Percentiles rank a stretch among this genome's conserved stretches.
Conservation (phyloP, 2,113 vertebrate genomes). For the Sinocyclocheilus anophthalmus region DNA sequence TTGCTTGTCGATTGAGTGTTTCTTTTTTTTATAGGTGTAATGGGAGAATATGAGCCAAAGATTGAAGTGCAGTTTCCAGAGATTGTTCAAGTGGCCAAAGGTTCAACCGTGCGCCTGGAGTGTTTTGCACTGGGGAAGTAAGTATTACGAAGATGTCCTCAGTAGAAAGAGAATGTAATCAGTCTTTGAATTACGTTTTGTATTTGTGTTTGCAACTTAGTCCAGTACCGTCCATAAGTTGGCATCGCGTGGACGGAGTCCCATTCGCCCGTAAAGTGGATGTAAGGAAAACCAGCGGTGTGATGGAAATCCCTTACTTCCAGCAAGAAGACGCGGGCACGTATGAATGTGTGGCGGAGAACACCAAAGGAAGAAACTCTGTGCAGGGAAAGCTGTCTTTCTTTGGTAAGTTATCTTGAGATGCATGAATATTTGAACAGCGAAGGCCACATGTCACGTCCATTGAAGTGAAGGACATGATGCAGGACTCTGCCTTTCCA, state of each 20-base stretch:
- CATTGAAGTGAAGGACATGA: slow-evolving; percentile 61
- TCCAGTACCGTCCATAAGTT: slow-evolving; percentile 89
- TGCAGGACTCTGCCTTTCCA: slow-evolving; percentile 45
- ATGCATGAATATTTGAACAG: slow-evolving; percentile 69
- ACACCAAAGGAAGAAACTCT: slow-evolving; percentile 88
- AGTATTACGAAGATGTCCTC: slow-evolving; percentile 64
- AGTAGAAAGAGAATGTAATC: background rate
- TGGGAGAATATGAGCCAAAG: slow-evolving; percentile 99
- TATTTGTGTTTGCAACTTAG: slow-evolving; percentile 66
- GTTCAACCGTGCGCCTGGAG: slow-evolving; percentile 90
- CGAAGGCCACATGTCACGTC: slow-evolving; percentile 63
- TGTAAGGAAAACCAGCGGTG: slow-evolving; percentile 84
- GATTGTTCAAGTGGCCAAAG: slow-evolving; percentile 86
- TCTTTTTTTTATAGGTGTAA: slow-evolving; percentile 82
- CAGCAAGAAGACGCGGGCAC: slow-evolving; percentile 91
- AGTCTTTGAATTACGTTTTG: background rate
- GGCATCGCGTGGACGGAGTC: slow-evolving; percentile 85
- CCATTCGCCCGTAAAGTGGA: slow-evolving; percentile 89
- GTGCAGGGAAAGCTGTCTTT: slow-evolving; percentile 92
- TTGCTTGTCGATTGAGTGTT: background rate
- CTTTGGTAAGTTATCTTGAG: slow-evolving; percentile 83
- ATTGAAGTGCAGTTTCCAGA: slow-evolving; percentile 99
- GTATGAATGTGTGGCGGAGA: slow-evolving; percentile 94
- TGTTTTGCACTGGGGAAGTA: slow-evolving; percentile 99
- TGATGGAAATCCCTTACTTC: slow-evolving; percentile 95